Evolutionary conservation across 2,797 vertebrate species (phyloP).

Genomic region (Phyllotis vaccarum): DNA sequence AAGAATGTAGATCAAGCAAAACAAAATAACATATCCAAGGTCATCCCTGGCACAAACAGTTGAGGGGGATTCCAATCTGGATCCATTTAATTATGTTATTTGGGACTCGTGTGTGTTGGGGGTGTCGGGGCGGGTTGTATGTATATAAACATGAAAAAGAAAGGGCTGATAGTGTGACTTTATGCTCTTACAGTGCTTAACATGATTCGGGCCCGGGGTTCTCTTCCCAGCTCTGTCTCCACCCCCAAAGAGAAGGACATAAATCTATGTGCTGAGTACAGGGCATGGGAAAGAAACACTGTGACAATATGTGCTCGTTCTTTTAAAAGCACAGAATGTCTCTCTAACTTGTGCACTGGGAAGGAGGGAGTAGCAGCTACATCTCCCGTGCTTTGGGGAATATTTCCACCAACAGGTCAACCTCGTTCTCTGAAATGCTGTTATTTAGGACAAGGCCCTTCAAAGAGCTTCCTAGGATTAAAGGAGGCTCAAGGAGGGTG

Average conservation of each 20-base stretch:
- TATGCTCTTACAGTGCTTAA: background rate
- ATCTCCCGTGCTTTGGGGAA: background rate
- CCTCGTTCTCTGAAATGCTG: background rate
- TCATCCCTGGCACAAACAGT: background rate
- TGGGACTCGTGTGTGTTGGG: background rate
- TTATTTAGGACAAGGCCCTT: slow-evolving; percentile 32
- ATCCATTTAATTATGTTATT: background rate
- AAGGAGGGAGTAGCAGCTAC: background rate
- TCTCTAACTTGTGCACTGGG: background rate
- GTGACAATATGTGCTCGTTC: background rate
- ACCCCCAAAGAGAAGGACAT: background rate
- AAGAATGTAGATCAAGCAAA: background rate
- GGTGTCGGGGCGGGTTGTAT: background rate
- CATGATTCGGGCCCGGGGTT: background rate
- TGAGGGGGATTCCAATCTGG: background rate
- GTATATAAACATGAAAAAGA: background rate
- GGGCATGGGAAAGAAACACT: background rate
- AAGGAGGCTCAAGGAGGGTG: slow-evolving; percentile 58
- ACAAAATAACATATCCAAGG: background rate
- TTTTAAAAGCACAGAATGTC: background rate
- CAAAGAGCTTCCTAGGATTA: slow-evolving; percentile 47
- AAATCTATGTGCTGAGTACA: background rate
- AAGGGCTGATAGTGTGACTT: background rate
- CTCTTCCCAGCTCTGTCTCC: background rate
- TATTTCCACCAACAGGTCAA: background rate